Evolutionary conservation across 2,888 invertebrate species (phyloP).

Genomic region (Drosophila atroscutellata): DNA sequence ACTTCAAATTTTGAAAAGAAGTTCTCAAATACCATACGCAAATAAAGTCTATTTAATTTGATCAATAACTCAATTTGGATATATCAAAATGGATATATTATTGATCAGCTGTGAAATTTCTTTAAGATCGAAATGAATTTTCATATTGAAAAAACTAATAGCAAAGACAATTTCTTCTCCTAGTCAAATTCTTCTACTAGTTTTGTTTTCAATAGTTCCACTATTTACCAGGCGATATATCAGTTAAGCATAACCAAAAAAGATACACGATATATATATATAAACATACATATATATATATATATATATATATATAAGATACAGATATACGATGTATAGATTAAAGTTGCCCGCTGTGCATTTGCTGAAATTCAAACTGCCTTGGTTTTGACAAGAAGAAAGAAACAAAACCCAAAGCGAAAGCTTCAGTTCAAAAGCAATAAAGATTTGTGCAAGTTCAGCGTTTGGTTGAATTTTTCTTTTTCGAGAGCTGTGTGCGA

Average conservation of each 20-base stretch:
- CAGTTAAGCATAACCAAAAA: no score
- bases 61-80: background rate
- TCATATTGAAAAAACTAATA: background rate
- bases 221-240: background rate
- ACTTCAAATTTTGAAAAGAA: background rate
- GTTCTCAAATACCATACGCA: background rate
- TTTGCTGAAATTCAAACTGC: slow-evolving; percentile 18
- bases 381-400: slow-evolving; percentile 24
- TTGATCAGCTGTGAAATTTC: background rate
- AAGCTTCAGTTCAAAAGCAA: slow-evolving; percentile 56
- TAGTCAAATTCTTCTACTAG: no score
- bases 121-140: background rate
- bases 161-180: background rate
- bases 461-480: slow-evolving; percentile 40
- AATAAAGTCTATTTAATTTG: background rate
- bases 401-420: slow-evolving; percentile 24
- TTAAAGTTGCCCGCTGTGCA: slow-evolving; percentile 19
- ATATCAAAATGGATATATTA: background rate
- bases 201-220: background rate
- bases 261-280: background rate
- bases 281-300: background rate
- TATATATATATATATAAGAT: no score
- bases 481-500: slow-evolving; percentile 14
- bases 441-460: slow-evolving; percentile 72
- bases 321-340: background rate